Evolutionary conservation across 2,888 invertebrate genomes (phyloP).

Genomic region (Conops quadrifasciatus): DNA sequence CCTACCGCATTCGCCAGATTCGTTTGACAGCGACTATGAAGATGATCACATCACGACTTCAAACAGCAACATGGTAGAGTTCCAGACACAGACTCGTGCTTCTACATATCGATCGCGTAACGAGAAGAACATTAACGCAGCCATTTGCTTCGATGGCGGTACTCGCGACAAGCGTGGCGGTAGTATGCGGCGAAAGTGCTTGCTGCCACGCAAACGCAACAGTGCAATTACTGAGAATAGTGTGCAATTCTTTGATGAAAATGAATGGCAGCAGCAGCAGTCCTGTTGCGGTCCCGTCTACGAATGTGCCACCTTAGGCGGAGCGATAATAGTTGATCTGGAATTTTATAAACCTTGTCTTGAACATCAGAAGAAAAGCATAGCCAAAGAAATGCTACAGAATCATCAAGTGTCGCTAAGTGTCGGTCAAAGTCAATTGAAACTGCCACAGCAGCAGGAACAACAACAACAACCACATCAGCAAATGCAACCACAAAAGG

Average conservation of each 20-base stretch:
- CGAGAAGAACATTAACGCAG: neutral
- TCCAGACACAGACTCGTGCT: conserved; percentile 52
- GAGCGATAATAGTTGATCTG: conserved; percentile 58
- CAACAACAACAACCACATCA: conserved; percentile 37
- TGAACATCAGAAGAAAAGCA: conserved; percentile 50
- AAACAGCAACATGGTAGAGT: conserved; percentile 43
- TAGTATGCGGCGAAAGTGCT: conserved; percentile 56
- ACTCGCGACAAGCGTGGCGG: conserved; percentile 43
- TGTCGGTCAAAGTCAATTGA: conserved; percentile 29
- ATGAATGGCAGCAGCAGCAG: conserved; percentile 55
- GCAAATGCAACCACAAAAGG: conserved; percentile 31
- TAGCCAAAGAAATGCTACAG: conserved; percentile 1
- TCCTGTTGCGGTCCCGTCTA: conserved; percentile 61
- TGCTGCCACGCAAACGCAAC: conserved; percentile 55
- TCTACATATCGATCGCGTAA: conserved; percentile 43
- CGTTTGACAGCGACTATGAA: conserved; percentile 54
- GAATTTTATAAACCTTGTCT: conserved; percentile 57
- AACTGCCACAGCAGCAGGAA: conserved; percentile 17
- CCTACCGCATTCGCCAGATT: conserved; percentile 50
- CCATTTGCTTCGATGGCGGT: conserved; percentile 21
- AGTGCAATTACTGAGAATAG: conserved; percentile 45
- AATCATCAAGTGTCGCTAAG: conserved; percentile 30
- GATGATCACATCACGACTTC: conserved; percentile 42
- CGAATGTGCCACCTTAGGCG: conserved; percentile 49
- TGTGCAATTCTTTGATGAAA: conserved; percentile 58